A percentile compares a stretch with the other conserved stretches of the same genome.
Conservation (phyloP, 2,797 vertebrate species). For the Tachyglossus aculeatus region DNA sequence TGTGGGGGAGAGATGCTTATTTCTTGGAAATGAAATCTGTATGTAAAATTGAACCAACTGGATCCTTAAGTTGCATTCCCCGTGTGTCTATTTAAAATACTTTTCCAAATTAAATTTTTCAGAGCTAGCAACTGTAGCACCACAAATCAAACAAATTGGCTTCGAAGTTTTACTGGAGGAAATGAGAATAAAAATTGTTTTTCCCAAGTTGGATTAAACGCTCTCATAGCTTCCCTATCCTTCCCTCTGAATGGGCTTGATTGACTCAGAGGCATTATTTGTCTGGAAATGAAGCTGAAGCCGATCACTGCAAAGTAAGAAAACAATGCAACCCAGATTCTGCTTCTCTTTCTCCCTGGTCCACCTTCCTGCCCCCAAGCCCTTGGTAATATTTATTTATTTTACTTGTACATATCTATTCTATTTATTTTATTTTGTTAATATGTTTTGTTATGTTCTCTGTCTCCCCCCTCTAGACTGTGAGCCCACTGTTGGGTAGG, state of each 20-base stretch:
- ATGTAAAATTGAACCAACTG: background rate
- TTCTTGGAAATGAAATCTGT: background rate
- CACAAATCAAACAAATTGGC: background rate
- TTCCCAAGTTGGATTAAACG: background rate
- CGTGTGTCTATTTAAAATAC: background rate
- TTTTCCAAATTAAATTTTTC: background rate
- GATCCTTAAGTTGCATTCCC: background rate
- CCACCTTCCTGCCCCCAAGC: too few species aligned
- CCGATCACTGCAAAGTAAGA: fast-evolving
- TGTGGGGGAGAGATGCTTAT: background rate
- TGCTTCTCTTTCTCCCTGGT: too few species aligned
- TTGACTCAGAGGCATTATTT: background rate
- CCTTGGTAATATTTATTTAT: too few species aligned
- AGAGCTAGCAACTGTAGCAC: background rate
- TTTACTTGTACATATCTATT: too few species aligned
- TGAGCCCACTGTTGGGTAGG: too few species aligned
- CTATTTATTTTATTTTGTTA: too few species aligned
- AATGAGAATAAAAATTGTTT: background rate
- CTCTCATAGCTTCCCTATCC: fast-evolving
- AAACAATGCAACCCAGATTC: too few species aligned
- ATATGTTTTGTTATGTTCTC: too few species aligned
- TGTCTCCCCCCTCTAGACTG: too few species aligned
- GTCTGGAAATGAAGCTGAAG: background rate
- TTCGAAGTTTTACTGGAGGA: background rate
- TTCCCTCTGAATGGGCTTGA: background rate